These are phyloP conservation scores for Cremastobaeus sp. DNA, from an alignment of 2,888 invertebrate genomes.

Conservation along the genomic window DNA sequence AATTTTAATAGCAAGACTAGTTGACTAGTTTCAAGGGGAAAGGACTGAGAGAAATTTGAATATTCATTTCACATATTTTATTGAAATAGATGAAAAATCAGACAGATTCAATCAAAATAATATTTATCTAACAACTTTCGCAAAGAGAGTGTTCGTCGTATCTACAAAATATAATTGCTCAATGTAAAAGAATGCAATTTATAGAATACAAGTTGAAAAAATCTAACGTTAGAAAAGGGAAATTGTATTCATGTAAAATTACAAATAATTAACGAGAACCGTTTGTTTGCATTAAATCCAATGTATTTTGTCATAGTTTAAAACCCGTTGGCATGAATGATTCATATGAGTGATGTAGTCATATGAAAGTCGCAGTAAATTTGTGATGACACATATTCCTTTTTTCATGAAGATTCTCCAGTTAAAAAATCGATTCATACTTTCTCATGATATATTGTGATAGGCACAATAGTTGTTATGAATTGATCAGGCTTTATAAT, in stretches of 20 bases:
- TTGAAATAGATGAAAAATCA: slow-evolving; percentile 51
- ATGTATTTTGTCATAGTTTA: too few relatives aligned
- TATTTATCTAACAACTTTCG: slow-evolving; percentile 31
- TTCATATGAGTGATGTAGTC: slow-evolving; percentile 4
- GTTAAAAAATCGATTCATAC: slow-evolving; percentile 31
- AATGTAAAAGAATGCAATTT: too few relatives aligned
- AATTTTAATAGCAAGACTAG: too few relatives aligned
- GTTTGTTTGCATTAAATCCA: too few relatives aligned
- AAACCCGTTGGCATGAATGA: too few relatives aligned
- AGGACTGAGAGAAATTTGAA: too few relatives aligned
- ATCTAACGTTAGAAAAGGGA: too few relatives aligned
- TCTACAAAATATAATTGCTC: not conserved
- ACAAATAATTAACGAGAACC: too few relatives aligned
- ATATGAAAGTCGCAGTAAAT: slow-evolving; percentile 12
- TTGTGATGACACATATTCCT: slow-evolving; percentile 17
- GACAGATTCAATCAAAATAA: slow-evolving; percentile 42
- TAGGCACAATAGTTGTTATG: slow-evolving; percentile 53
- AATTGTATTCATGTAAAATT: too few relatives aligned
- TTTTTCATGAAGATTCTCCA: slow-evolving; percentile 19
- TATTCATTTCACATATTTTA: slow-evolving; percentile 37
- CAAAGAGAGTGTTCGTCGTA: slow-evolving; percentile 19
- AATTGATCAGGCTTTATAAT: slow-evolving; percentile 40
- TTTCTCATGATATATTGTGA: slow-evolving; percentile 39
- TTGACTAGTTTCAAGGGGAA: too few relatives aligned
- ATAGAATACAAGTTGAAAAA: too few relatives aligned